Conservation (phyloP, 92 coral and sea anemone genomes). For the Palythoa grandiflora region DNA sequence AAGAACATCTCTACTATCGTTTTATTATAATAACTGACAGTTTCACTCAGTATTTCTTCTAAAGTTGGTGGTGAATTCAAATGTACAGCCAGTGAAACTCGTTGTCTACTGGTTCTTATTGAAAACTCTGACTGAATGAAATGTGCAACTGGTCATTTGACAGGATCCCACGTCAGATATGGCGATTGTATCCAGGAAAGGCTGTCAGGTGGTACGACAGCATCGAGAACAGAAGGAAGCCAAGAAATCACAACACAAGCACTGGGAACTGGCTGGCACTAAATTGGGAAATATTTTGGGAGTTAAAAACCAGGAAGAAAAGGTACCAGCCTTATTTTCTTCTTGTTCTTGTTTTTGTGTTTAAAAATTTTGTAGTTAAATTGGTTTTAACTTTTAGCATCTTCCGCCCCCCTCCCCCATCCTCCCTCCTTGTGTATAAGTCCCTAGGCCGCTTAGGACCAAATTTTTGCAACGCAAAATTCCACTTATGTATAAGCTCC, state of each 20-base stretch:
- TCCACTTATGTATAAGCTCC: too few species aligned
- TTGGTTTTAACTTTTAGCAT: not conserved
- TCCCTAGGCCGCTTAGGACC: too few species aligned
- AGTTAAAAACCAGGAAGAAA: slow-evolving; percentile 84
- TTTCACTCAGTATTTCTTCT: too few species aligned
- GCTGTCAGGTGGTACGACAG: slow-evolving; percentile 91
- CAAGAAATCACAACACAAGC: slow-evolving; percentile 94
- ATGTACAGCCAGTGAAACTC: too few species aligned
- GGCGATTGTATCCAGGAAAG: slow-evolving; percentile 96
- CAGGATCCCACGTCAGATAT: slow-evolving; percentile 98
- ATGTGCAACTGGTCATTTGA: not conserved
- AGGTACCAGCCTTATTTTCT: slow-evolving; percentile 55
- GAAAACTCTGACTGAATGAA: too few species aligned
- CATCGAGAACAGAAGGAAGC: slow-evolving; percentile 95
- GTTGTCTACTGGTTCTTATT: too few species aligned
- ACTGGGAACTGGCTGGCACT: slow-evolving; percentile 99
- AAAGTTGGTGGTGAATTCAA: too few species aligned
- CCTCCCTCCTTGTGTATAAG: too few species aligned
- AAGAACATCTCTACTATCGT: too few species aligned
- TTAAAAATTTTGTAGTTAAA: not conserved
- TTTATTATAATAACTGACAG: too few species aligned
- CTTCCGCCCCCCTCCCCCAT: too few species aligned
- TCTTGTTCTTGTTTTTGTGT: not conserved
- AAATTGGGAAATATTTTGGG: slow-evolving; percentile 97
- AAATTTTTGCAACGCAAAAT: too few species aligned